phyloP scores from a whole-genome alignment of 1,140 invertebrate species.

The Mylabris phalerata region DNA sequence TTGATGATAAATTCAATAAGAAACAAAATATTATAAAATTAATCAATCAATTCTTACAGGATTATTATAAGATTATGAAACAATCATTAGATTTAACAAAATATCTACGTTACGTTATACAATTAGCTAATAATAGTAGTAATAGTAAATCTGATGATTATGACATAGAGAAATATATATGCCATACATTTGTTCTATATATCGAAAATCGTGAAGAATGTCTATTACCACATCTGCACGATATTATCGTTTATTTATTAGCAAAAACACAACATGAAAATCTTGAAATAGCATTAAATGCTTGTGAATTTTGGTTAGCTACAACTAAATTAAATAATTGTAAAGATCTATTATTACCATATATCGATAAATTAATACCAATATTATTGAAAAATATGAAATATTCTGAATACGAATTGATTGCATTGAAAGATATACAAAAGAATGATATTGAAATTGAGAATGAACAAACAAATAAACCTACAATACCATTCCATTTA shows the following conservation, averaged over 20 bases:
- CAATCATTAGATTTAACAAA: conserved; percentile 27
- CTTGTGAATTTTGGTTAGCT: conserved; percentile 98
- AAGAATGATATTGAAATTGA: conserved; percentile 27
- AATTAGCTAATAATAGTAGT: conserved; percentile 13
- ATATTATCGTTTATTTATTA: conserved; percentile 98
- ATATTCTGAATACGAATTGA: conserved; percentile 95
- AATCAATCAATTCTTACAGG: conserved; percentile 38
- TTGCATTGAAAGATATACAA: conserved; percentile 68
- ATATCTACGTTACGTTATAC: conserved; percentile 36
- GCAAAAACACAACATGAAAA: conserved; percentile 88
- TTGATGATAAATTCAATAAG: conserved; percentile 27
- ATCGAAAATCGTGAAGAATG: conserved; percentile 36
- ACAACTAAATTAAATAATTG: conserved; percentile 92
- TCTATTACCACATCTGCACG: conserved; percentile 80
- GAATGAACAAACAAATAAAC: conserved; percentile 27
- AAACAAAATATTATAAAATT: conserved; percentile 27
- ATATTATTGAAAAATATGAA: conserved; percentile 94
- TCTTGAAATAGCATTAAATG: conserved; percentile 90
- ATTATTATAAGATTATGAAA: conserved; percentile 33
- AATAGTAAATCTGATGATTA: conserved; percentile 26
- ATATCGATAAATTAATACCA: conserved; percentile 80
- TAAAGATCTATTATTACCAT: conserved; percentile 80
- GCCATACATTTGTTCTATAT: conserved; percentile 38
- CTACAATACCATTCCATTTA: conserved; percentile 22
- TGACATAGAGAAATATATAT: conserved; percentile 35